Evolutionary conservation across 2,113 vertebrate genomes (phyloP).

Genomic region (Leucoraja erinaceus): DNA sequence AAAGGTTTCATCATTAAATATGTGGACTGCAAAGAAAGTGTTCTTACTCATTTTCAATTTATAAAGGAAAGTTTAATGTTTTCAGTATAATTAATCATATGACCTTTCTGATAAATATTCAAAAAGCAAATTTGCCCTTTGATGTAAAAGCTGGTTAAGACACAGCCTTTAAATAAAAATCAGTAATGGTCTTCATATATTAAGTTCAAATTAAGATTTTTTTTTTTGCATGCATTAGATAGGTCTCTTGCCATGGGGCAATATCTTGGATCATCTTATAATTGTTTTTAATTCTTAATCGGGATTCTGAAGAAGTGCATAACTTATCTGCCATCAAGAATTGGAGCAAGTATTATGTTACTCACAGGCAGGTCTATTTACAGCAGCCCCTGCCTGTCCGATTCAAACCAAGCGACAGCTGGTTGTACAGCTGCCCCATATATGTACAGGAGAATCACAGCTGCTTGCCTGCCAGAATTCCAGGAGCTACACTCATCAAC

Average conservation of each 20-base stretch:
- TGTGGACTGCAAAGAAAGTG: neutral
- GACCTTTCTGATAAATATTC: neutral
- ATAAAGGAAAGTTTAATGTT: neutral
- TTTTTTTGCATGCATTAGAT: neutral
- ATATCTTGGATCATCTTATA: neutral
- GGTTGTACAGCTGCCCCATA: constrained; percentile 86
- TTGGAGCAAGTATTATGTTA: constrained; percentile 81
- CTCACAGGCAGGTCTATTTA: constrained; percentile 79
- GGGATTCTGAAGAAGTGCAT: neutral
- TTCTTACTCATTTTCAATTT: neutral
- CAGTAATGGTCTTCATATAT: too few relatives aligned
- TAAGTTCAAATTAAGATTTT: neutral
- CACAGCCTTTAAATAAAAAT: too few relatives aligned
- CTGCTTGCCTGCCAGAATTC: constrained; percentile 76
- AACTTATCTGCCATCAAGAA: constrained; percentile 55
- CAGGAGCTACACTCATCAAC: constrained; percentile 61
- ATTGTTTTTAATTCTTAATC: constrained; percentile 28
- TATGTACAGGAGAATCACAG: constrained; percentile 74
- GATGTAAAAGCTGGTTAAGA: neutral
- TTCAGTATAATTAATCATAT: neutral
- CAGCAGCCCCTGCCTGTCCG: constrained; percentile 72
- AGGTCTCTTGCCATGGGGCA: neutral
- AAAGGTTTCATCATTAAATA: neutral
- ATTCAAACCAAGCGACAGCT: constrained; percentile 85
- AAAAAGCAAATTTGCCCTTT: neutral